Evolutionary conservation across 2,113 vertebrate species (phyloP).

Genomic region (Lasiurus cinereus): DNA sequence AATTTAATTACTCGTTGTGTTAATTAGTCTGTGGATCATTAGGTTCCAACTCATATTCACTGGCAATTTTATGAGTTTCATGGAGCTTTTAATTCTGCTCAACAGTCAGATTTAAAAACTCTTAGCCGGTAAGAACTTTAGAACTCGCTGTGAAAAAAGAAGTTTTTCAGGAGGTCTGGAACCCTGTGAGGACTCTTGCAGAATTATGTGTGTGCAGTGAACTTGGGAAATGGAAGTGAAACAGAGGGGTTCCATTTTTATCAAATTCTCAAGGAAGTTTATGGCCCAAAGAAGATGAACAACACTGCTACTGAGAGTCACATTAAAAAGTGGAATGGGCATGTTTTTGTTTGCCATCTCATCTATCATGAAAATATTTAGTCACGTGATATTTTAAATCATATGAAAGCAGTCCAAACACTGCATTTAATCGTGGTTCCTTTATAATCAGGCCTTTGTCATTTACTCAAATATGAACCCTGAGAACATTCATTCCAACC

Average conservation of each 20-base stretch:
- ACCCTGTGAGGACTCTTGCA: background rate
- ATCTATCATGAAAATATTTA: background rate
- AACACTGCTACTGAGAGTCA: background rate
- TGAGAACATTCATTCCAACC: background rate
- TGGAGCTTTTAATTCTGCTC: background rate
- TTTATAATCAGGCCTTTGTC: constrained; percentile 5
- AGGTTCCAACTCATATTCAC: background rate
- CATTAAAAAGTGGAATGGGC: background rate
- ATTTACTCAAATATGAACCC: background rate
- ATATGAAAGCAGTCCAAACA: background rate
- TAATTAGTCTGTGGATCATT: background rate
- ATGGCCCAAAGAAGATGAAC: background rate
- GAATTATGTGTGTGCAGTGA: background rate
- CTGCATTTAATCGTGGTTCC: background rate
- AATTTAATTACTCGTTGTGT: background rate
- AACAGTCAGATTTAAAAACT: background rate
- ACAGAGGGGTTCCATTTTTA: background rate
- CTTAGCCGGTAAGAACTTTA: background rate
- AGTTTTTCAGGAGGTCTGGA: background rate
- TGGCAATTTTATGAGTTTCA: background rate
- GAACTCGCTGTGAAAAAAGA: background rate
- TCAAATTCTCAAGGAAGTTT: background rate
- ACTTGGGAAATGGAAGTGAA: background rate
- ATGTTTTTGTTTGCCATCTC: constrained; percentile 2
- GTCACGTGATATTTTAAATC: background rate